Conservation (phyloP, 2,113 vertebrate genomes). For the Orientallactaga bullata region DNA sequence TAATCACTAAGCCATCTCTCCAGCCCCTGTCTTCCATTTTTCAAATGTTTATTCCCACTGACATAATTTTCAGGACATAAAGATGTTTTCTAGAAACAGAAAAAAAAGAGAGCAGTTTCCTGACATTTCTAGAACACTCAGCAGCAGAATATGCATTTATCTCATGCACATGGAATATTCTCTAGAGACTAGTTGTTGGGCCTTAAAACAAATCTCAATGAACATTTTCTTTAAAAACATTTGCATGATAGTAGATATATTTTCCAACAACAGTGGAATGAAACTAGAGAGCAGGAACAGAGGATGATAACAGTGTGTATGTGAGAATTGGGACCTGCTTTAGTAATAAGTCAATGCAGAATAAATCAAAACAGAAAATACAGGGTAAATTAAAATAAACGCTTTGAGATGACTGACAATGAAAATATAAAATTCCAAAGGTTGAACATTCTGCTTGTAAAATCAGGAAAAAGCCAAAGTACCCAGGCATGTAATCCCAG, state of each 20-base stretch:
- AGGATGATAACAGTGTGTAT: background rate
- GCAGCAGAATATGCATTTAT: background rate
- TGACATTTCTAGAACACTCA: background rate
- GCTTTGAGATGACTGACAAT: background rate
- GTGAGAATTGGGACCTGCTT: background rate
- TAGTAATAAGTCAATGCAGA: background rate
- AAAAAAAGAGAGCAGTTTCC: background rate
- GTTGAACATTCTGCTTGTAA: background rate
- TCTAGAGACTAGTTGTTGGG: background rate
- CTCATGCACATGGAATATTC: background rate
- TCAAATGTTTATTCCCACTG: background rate
- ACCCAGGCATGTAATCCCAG: background rate
- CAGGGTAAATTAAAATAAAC: background rate
- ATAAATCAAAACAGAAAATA: conserved; percentile 51
- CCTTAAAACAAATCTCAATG: background rate
- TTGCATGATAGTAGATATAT: background rate
- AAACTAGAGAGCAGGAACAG: background rate
- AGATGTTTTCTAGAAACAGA: background rate
- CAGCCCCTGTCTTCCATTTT: too few relatives aligned
- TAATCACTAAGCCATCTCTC: too few relatives aligned
- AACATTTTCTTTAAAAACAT: background rate
- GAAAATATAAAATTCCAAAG: background rate
- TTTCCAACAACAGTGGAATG: background rate
- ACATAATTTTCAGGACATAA: background rate
- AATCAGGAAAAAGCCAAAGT: background rate